Base-by-base conservation (phyloP, 2,113 vertebrate species). In the Typhlomys cinereus region DNA sequence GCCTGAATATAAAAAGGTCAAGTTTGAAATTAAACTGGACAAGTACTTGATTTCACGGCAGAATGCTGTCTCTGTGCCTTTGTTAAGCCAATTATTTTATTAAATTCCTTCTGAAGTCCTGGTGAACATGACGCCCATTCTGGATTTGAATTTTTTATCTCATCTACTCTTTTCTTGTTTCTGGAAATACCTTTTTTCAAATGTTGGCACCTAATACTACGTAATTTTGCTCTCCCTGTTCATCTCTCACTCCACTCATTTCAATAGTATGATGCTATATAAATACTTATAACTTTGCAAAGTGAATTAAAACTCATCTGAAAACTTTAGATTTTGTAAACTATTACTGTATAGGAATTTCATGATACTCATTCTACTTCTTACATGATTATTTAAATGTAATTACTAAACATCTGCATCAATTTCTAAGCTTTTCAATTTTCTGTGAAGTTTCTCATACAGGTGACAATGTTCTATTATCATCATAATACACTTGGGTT, bases 1-100 rank as follows among this genome's bases (percentile, higher is more conserved):
- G 39, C 34, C 41, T 74, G 44, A 50, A 80, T 59, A 21, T 69
- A 73, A 87, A 88, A 95, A 88, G 71, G 50, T 93, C 78, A 88
- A 11, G 44, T 93, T 46, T 89, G 88, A 95, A 75, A 91, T 93
- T 89, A 83, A 92, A 82, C 27, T 70, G 82, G 71, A 61, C 62
- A 93, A 80, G 25, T 64, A 57, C 21, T 95, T 95, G 62, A 82
- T n/a, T 71, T 85, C 36, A 44, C 2, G 64, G n/a, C 25, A 41
- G 15, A 57, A 67, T 78, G 61, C 23, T 34, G 20, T 83, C 36
- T 39, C 48, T 89, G n/a, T 70, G 66, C 71, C 62, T 90, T 93
- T 52, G 27, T 78, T 85, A 85, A 92, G 20, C 18, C 52, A 69
- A n/a, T 85, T 90, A 92, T 74, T 85, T 94, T 83, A 34, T 64